Conservation (phyloP, 1,140 invertebrate species). For the Cardiocondyla obscurior region DNA sequence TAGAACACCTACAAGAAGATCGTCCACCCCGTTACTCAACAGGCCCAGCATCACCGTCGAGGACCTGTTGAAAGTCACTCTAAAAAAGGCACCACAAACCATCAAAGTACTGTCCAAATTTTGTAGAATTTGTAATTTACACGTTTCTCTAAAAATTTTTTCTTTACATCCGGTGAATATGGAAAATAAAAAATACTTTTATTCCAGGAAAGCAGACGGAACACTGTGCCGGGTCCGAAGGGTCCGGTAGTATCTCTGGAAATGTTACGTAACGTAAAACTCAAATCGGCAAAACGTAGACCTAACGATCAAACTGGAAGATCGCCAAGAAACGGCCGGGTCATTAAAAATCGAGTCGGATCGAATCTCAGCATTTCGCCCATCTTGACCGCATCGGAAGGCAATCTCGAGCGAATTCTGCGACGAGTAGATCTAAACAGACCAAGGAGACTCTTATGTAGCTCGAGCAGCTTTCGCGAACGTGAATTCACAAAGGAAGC, state of each 20-base stretch:
- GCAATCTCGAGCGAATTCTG: conserved; percentile 66
- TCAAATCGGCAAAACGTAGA: conserved; percentile 74
- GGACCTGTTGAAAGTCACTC: conserved; percentile 78
- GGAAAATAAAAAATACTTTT: neutral
- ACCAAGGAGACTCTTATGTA: conserved; percentile 53
- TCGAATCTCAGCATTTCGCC: conserved; percentile 72
- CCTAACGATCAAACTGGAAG: conserved; percentile 52
- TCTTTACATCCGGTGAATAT: neutral
- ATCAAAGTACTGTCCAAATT: conserved; percentile 64
- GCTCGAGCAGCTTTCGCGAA: conserved; percentile 48
- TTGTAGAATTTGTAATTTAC: neutral
- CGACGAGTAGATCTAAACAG: conserved; percentile 66
- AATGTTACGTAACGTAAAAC: conserved; percentile 78
- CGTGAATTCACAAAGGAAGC: conserved; percentile 39
- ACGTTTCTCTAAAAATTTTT: too few relatives aligned
- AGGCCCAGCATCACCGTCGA: conserved; percentile 78
- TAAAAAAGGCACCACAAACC: conserved; percentile 75
- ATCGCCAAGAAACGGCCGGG: conserved; percentile 69
- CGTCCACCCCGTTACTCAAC: conserved; percentile 62
- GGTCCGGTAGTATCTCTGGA: conserved; percentile 75
- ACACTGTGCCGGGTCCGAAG: conserved; percentile 55
- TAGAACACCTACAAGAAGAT: conserved; percentile 66
- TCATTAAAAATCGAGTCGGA: conserved; percentile 58
- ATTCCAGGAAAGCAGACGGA: conserved; percentile 72
- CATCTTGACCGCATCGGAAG: conserved; percentile 62